Base-by-base conservation (phyloP, 2,113 vertebrate genomes). In the Sylvietta virens region DNA sequence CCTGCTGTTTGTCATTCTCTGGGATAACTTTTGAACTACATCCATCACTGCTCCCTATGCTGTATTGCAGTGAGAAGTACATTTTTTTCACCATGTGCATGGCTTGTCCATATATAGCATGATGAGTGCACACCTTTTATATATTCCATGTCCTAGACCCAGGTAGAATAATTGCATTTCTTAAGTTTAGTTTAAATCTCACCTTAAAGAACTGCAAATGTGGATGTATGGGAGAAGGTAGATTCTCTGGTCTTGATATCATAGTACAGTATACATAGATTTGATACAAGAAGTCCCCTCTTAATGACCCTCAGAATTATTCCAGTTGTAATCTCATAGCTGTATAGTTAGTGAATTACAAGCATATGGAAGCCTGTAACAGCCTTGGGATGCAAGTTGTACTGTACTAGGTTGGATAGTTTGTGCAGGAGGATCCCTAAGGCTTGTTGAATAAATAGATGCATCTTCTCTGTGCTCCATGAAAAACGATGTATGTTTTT, bases 401-500 rank as follows among this genome's bases (percentile, higher is more conserved):
- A 72, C 77, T 77, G 47, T 70, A 81, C 79, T 88, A 93, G 45
- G 71, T 88, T 92, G 82, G 69, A 66, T 85, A 69, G 83, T 95
- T 91, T 95, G 76, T 81, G 62, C 57, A 79, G 85, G 79, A 81
- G 53, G 66, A 79, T 96, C 79, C 80, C 77, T 92, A 87, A 90
- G 71, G 87, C 57, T 85, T 88, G 67, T 78, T 86, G 95, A 79
- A 81, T 73, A 91, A 96, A 94, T 73, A 93, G 77, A 81, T 84
- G 72, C 31, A 81, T 83, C 83, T 91, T 94, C 76, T 88, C 67
- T 61, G 31, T 81, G 66, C 70, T 88, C 53, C 35, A 15, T 83
- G 77, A 61, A 95, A 88, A 90, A 96, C 90, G 48, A 95, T 91
- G 76, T 60, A 86, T 94, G 94, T 86, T 96, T 94, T 92, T 96